A percentile compares a stretch with the other conserved stretches of the same genome.
These are phyloP conservation scores for Pediacus dermestoides DNA, from an alignment of 2,888 invertebrate genomes.

Conservation along the genomic window DNA sequence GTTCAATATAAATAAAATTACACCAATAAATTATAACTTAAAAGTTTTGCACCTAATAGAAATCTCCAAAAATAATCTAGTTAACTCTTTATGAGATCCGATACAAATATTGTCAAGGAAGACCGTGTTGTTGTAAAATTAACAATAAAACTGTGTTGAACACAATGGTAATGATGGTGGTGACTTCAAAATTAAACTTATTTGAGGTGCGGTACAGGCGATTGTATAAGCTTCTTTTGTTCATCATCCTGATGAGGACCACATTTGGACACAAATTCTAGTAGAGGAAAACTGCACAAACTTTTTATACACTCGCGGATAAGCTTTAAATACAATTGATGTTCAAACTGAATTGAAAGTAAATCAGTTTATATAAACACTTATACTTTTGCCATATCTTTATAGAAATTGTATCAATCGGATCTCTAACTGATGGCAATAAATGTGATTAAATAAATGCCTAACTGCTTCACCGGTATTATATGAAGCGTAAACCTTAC, in stretches of 20 bases:
- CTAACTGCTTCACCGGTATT: conserved; percentile 4
- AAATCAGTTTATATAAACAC: too few relatives aligned
- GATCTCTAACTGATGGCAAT: too few relatives aligned
- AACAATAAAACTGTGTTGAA: conserved; percentile 19
- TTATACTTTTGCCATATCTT: too few relatives aligned
- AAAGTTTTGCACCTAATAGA: conserved; percentile 9
- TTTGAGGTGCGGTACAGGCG: conserved; percentile 7
- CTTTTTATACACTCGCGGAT: too few relatives aligned
- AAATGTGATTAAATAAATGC: too few relatives aligned
- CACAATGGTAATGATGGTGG: conserved; percentile 23
- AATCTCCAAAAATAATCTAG: conserved; percentile 8
- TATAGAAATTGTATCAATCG: too few relatives aligned
- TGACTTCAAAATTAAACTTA: conserved; percentile 4
- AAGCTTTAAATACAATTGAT: too few relatives aligned
- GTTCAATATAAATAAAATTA: conserved; percentile 9
- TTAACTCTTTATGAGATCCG: too few relatives aligned
- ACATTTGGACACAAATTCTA: conserved; percentile 5
- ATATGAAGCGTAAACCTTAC: conserved; percentile 6
- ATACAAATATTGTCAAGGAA: conserved; percentile 18
- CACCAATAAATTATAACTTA: conserved; percentile 14
- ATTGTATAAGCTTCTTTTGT: conserved; percentile 3
- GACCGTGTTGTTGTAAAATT: conserved; percentile 22
- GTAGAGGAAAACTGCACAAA: too few relatives aligned
- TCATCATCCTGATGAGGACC: conserved; percentile 3
- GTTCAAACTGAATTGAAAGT: too few relatives aligned